Conservation (phyloP, 2,113 vertebrate genomes). For the Rhinopomastus cyanomelas region DNA sequence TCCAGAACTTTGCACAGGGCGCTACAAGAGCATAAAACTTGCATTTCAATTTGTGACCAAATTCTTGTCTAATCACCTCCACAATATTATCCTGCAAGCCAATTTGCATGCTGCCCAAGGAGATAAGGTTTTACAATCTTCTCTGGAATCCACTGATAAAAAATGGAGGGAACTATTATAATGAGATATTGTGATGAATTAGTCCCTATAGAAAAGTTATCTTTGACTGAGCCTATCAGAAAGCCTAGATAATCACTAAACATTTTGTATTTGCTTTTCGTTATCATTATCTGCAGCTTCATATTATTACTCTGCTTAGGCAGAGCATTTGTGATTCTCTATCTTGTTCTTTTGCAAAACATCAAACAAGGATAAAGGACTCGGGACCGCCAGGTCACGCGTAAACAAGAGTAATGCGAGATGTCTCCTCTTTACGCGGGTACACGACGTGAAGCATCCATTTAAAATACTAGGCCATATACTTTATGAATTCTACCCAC, state of each 20-base stretch:
- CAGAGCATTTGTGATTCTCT: background rate
- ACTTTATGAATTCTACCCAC: background rate
- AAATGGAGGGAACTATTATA: background rate
- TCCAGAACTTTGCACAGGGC: background rate
- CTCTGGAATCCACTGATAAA: slow-evolving; percentile 30
- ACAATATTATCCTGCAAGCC: background rate
- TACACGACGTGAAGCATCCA: background rate
- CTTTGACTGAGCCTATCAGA: slow-evolving; percentile 23
- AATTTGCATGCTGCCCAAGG: background rate
- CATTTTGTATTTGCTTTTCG: slow-evolving; percentile 36
- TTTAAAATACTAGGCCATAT: background rate
- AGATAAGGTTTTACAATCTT: background rate
- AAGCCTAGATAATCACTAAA: slow-evolving; percentile 46
- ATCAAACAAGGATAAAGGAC: slow-evolving; percentile 4
- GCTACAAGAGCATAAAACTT: background rate
- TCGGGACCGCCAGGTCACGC: background rate
- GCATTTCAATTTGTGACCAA: background rate
- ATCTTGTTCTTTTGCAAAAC: slow-evolving; percentile 22
- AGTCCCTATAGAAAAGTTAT: slow-evolving; percentile 40
- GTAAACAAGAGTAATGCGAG: background rate
- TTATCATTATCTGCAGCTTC: slow-evolving; percentile 1
- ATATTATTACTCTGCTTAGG: background rate
- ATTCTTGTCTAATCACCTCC: background rate
- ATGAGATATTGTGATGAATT: slow-evolving; percentile 32
- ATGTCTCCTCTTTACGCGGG: background rate